These are phyloP conservation scores for Mesorhabditis belari DNA, from an alignment of 2,888 invertebrate genomes.

Conservation along the genomic window DNA sequence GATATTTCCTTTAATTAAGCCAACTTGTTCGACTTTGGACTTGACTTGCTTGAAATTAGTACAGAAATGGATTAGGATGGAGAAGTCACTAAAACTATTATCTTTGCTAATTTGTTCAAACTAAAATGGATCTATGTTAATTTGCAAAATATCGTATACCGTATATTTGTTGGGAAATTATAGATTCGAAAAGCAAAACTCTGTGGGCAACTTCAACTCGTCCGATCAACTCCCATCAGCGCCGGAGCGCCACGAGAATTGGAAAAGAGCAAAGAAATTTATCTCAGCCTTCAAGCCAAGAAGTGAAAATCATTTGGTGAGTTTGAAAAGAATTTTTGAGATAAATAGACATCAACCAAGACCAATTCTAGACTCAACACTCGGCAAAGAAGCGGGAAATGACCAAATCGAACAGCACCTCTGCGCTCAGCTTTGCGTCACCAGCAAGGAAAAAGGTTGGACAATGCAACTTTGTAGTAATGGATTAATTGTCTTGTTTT, in stretches of 20 bases:
- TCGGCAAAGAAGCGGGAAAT: background rate
- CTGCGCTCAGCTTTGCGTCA: background rate
- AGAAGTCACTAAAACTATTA: too few relatives aligned
- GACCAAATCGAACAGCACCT: background rate
- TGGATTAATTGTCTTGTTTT: too few relatives aligned
- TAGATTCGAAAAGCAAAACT: background rate
- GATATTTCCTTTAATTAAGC: too few relatives aligned
- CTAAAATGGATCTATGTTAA: background rate
- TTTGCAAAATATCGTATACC: too few relatives aligned
- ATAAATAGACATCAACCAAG: background rate
- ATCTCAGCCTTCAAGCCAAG: conserved; percentile 29
- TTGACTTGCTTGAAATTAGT: too few relatives aligned
- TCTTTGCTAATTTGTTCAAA: too few relatives aligned
- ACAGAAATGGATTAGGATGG: too few relatives aligned
- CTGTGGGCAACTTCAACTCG: background rate
- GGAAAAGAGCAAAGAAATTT: conserved; percentile 27
- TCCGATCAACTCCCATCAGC: background rate
- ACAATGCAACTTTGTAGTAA: too few relatives aligned
- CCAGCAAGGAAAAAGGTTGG: background rate
- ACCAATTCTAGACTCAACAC: background rate
- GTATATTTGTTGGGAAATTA: background rate
- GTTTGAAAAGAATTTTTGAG: background rate
- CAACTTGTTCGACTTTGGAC: too few relatives aligned
- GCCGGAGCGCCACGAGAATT: conserved; percentile 14
- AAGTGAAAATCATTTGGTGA: background rate